Evolutionary conservation across 2,797 vertebrate genomes (phyloP).

Genomic region (Lagocephalus sceleratus): DNA sequence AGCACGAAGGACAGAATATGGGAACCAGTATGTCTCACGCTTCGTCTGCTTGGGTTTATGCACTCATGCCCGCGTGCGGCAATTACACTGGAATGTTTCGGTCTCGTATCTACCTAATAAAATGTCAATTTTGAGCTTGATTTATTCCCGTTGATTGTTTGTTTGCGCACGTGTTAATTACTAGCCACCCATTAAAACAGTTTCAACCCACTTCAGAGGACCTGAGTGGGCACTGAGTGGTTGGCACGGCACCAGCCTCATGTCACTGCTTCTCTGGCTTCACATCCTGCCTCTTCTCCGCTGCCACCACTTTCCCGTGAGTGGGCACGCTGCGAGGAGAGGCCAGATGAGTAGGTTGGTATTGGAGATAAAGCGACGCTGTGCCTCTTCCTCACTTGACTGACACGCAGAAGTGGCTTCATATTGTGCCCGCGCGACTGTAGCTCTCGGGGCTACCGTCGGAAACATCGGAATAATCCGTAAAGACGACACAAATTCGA

Average conservation of each 20-base stretch:
- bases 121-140: conserved; percentile 8
- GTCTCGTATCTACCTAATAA: not conserved
- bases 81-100: conserved; percentile 5
- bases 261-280: conserved; percentile 31
- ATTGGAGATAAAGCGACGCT: conserved; percentile 23
- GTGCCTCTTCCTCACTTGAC: conserved; percentile 27
- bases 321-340: conserved; percentile 32
- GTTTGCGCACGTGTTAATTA: conserved; percentile 19
- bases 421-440: conserved; percentile 1
- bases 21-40: not conserved
- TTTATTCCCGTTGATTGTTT: conserved; percentile 7
- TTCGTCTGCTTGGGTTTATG: not conserved
- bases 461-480: not conserved
- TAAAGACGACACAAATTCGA: too few species aligned
- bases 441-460: conserved; percentile 9
- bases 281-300: conserved; percentile 21
- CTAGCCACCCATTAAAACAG: conserved; percentile 32
- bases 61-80: not conserved
- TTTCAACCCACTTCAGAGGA: conserved; percentile 38
- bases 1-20: not conserved
- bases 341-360: conserved; percentile 39
- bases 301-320: conserved; percentile 36
- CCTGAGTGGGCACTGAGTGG: conserved; percentile 51
- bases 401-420: conserved; percentile 17
- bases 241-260: conserved; percentile 36